Base-by-base conservation (phyloP, 2,888 invertebrate genomes). In the Ischnura elegans region DNA sequence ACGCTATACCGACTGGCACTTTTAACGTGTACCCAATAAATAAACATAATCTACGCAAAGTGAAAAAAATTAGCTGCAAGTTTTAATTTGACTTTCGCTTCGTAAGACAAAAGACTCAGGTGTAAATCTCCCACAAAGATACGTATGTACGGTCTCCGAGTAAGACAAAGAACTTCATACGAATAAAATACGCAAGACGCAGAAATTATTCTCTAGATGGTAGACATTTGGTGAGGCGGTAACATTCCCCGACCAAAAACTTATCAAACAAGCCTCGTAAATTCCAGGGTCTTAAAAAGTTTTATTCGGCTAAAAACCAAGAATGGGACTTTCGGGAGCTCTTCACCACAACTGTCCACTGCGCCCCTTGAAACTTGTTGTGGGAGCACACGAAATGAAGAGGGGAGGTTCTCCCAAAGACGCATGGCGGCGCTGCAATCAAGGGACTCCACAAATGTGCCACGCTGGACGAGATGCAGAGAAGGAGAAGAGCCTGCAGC, bases 291-390 rank as follows among this genome's bases (percentile, higher is more conserved):
- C 36, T 76, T n/a, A n/a, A 13, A 76, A 76, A 76, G 25, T 76
- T 76, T 76, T 61, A n/a, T 61, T 76, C 36, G 10, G 29, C 16
- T 36, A 76, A 25, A 61, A 76, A 76, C 29, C 16, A 36, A 29
- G 36, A 76, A 76, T 36, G 10, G 36, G 36, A 36, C 66, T 76
- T 76, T 5, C 29, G n/a, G 0, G 76, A 76, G 76, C 36, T 76
- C 76, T 76, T 76, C 36, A 36, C 76, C 36, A 76, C 76, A 76
- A 76, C 76, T 76, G 76, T 76, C 76, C 76, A 76, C 76, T 36
- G 29, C 25, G 61, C 76, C 36, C 16, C 76, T 36, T 8, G 36
- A 76, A 76, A 76, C 25, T 76, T 76, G 36, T 29, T 10, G 13
- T 29, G 36, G 36, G 25, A 3, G 76, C 76, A 36, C 76, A 36